A percentile compares a stretch with the other conserved stretches of the same genome.
Evolutionary conservation across 2,888 invertebrate genomes (phyloP).

Genomic region (Eupelmus urozonus): DNA sequence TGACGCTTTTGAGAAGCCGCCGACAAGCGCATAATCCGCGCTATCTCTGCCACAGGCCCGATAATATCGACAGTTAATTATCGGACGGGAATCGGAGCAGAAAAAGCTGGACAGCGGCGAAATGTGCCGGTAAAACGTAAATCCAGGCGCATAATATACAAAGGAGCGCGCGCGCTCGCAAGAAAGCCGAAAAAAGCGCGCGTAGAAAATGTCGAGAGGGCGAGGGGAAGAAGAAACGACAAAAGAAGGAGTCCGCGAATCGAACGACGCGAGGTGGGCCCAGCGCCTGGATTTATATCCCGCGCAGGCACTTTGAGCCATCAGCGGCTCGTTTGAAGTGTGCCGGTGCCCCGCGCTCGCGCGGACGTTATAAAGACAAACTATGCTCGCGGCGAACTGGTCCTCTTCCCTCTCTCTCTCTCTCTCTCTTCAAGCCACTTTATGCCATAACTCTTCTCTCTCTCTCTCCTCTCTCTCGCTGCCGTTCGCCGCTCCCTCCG

Average conservation of each 20-base stretch:
- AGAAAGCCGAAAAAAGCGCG: not conserved
- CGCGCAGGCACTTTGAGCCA: conserved; percentile 76
- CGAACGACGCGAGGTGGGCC: conserved; percentile 68
- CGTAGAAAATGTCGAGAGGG: not conserved
- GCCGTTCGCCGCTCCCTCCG: conserved; percentile 41
- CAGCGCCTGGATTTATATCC: conserved; percentile 74
- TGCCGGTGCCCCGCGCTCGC: conserved; percentile 66
- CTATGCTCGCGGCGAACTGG: conserved; percentile 73
- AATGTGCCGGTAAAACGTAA: too few relatives aligned
- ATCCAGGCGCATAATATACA: not conserved
- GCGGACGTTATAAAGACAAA: conserved; percentile 77
- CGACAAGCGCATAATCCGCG: not conserved
- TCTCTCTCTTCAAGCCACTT: conserved; percentile 65
- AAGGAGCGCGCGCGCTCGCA: not conserved
- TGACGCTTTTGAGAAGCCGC: not conserved
- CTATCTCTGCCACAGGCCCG: not conserved
- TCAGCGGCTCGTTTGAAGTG: conserved; percentile 78
- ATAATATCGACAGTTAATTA: conserved; percentile 46
- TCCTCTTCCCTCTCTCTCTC: not conserved
- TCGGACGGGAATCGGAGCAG: conserved; percentile 48
- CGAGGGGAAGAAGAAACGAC: not conserved
- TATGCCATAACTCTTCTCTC: conserved; percentile 75
- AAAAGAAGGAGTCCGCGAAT: conserved; percentile 45
- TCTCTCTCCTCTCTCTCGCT: conserved; percentile 59
- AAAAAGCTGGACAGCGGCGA: conserved; percentile 58